Percentiles rank a stretch among this genome's conserved stretches.
Conservation (phyloP, 1,140 invertebrate genomes). For the Venustaconcha ellipsiformis region DNA sequence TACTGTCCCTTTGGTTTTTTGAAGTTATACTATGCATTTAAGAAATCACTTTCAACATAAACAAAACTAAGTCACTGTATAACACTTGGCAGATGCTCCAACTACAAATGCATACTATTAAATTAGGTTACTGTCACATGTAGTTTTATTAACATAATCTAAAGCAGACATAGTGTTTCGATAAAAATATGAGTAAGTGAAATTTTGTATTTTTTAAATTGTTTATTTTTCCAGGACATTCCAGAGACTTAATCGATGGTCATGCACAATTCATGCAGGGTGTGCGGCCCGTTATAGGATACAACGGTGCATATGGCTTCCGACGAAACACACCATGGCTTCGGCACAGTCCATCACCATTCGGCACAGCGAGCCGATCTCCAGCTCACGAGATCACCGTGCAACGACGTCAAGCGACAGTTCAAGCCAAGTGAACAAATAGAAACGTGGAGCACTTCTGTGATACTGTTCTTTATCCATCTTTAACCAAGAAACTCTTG, state of each 20-base stretch:
- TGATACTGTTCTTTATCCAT: too few relatives aligned
- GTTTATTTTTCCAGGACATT: conserved; percentile 58
- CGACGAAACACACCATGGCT: conserved; percentile 67
- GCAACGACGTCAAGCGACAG: conserved; percentile 9
- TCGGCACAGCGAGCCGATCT: conserved; percentile 58
- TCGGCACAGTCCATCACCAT: conserved; percentile 62
- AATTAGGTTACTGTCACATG: background rate
- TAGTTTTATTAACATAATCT: background rate
- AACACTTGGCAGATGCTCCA: background rate
- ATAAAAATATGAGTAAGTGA: background rate
- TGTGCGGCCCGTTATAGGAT: conserved; percentile 61
- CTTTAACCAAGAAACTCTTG: too few relatives aligned
- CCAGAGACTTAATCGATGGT: conserved; percentile 59
- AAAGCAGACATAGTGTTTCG: background rate
- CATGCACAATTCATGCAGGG: conserved; percentile 68
- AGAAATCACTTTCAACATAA: too few relatives aligned
- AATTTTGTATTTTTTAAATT: conserved; percentile 12
- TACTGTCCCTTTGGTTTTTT: too few relatives aligned
- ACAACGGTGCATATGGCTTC: conserved; percentile 68
- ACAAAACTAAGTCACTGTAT: too few relatives aligned
- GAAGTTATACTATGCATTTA: too few relatives aligned
- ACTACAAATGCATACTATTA: too few relatives aligned
- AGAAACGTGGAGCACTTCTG: too few relatives aligned
- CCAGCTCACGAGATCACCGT: conserved; percentile 43
- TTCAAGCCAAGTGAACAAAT: conserved; percentile 25